phyloP scores from a whole-genome alignment of 2,888 invertebrate genomes.

The Cotesia congregata region DNA sequence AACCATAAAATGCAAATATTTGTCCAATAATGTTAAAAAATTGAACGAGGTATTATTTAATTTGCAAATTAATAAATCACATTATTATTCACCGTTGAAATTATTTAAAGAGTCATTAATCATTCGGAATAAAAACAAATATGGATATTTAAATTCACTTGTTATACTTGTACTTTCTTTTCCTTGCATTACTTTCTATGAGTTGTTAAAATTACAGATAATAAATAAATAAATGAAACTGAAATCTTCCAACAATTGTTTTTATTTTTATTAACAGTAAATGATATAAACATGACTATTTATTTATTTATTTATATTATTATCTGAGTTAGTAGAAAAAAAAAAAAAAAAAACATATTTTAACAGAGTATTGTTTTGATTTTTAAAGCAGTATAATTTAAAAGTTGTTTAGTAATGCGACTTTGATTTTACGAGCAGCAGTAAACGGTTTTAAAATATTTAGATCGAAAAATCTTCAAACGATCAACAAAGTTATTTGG shows the following conservation, averaged over 20 bases:
- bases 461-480: conserved; percentile 44
- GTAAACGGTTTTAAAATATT: conserved; percentile 43
- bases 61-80: background rate
- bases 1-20: background rate
- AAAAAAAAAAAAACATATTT: background rate
- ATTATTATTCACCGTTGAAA: background rate
- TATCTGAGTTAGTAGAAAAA: too few species aligned
- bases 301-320: too few species aligned
- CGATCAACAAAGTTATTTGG: conserved; percentile 34
- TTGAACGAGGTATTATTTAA: background rate
- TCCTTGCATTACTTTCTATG: background rate
- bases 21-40: background rate
- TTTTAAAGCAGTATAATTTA: conserved; percentile 1
- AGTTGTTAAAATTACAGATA: background rate
- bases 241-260: background rate
- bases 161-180: background rate
- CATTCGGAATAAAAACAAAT: background rate
- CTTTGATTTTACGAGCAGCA: conserved; percentile 43
- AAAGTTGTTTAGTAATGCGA: conserved; percentile 30
- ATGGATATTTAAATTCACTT: background rate
- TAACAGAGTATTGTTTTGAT: background rate
- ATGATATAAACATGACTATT: too few species aligned
- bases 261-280: too few species aligned
- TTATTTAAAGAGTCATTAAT: background rate
- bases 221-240: conserved; percentile 14